Evolutionary conservation across 2,888 invertebrate genomes (phyloP).

Genomic region (Heliothis peltigera): DNA sequence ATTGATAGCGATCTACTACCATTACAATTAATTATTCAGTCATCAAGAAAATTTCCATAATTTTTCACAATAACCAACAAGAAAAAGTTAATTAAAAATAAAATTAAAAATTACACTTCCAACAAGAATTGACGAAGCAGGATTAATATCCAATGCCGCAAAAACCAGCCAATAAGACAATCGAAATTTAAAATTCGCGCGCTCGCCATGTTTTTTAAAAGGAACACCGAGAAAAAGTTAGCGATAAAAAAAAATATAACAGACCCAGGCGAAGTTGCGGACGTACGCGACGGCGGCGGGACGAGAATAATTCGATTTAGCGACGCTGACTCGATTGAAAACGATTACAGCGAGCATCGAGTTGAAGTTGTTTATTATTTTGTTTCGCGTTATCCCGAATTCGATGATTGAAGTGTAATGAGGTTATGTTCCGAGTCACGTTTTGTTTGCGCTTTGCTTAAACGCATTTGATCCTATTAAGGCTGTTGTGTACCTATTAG

Average conservation of each 20-base stretch:
- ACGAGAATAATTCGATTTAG: conserved; percentile 69
- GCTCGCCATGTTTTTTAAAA: conserved; percentile 49
- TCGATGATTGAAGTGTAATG: conserved; percentile 69
- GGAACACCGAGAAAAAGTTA: conserved; percentile 37
- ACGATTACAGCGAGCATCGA: conserved; percentile 72
- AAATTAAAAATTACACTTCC: background rate
- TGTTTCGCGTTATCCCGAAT: conserved; percentile 63
- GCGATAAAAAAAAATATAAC: conserved; percentile 27
- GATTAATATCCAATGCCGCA: conserved; percentile 2
- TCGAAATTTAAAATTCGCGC: conserved; percentile 46
- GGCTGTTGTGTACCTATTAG: conserved; percentile 3
- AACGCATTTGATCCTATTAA: conserved; percentile 11
- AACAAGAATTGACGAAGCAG: conserved; percentile 5
- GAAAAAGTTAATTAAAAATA: background rate
- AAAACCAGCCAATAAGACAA: conserved; percentile 32
- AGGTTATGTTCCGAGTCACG: conserved; percentile 52
- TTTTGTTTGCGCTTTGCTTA: conserved; percentile 44
- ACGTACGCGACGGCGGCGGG: conserved; percentile 53
- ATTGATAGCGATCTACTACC: no score
- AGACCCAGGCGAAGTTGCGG: conserved; percentile 55
- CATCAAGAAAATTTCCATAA: background rate
- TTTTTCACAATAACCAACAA: background rate
- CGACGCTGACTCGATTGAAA: conserved; percentile 75
- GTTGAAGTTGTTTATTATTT: conserved; percentile 70
- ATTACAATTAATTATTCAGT: no score